phyloP scores from a whole-genome alignment of 2,888 invertebrate species.

The Tanypteryx hageni region DNA sequence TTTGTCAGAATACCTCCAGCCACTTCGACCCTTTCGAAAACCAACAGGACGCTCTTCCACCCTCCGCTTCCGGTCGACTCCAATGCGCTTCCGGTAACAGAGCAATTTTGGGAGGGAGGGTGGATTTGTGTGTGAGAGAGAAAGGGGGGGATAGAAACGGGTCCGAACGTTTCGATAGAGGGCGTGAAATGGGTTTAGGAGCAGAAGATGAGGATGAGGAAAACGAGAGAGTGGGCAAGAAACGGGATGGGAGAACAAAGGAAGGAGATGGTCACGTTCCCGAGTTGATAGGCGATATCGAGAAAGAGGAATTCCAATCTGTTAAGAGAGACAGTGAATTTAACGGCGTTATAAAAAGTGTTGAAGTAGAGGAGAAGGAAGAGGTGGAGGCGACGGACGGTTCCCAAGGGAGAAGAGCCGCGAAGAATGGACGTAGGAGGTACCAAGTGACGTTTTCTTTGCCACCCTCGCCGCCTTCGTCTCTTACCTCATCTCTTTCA shows the following conservation, averaged over 20 bases:
- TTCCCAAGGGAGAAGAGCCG: conserved; percentile 68
- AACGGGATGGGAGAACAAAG: not conserved
- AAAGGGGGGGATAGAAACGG: conserved; percentile 25
- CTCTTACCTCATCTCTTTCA: not conserved
- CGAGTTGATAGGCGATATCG: not conserved
- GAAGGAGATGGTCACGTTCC: not conserved
- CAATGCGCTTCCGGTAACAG: conserved; percentile 41
- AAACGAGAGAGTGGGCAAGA: not conserved
- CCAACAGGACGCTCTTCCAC: not conserved
- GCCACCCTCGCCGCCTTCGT: conserved; percentile 12
- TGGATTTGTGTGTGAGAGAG: not conserved
- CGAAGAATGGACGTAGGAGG: conserved; percentile 73
- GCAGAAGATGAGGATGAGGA: conserved; percentile 28
- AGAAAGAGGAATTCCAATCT: not conserved
- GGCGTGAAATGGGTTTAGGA: conserved; percentile 44
- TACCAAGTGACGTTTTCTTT: conserved; percentile 73
- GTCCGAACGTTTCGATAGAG: conserved; percentile 40
- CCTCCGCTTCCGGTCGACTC: conserved; percentile 35
- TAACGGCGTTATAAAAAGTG: not conserved
- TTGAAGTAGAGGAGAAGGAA: not conserved
- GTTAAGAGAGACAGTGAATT: not conserved
- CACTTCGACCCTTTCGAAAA: not conserved
- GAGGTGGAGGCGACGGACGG: conserved; percentile 11
- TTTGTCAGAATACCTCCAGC: not conserved
- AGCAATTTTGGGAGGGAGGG: not conserved